phyloP scores from a whole-genome alignment of 2,797 vertebrate genomes.

The Pangasius djambal region DNA sequence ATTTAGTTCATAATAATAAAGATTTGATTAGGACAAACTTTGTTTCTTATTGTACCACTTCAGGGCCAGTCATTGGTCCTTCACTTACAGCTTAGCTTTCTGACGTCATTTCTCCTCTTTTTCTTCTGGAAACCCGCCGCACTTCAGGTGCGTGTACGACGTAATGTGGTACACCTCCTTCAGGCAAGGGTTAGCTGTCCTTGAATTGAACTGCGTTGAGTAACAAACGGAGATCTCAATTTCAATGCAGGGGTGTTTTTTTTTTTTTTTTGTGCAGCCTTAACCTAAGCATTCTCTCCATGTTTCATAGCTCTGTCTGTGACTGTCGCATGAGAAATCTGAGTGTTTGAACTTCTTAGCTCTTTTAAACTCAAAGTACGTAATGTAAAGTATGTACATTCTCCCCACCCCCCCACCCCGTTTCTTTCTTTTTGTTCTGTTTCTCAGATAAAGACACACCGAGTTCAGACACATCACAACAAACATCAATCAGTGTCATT shows the following conservation, averaged over 20 bases:
- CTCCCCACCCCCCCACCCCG: neutral
- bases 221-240: neutral
- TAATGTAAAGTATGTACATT: neutral
- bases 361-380: neutral
- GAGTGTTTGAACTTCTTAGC: neutral
- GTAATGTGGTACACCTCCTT: neutral
- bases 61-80: neutral
- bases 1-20: neutral
- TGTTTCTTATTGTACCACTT: too few relatives aligned
- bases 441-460: conserved; percentile 65
- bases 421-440: conserved; percentile 24
- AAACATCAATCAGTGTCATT: conserved; percentile 68
- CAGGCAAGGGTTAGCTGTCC: neutral
- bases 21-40: neutral
- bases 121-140: neutral
- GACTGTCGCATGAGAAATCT: neutral
- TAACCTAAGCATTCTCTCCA: neutral
- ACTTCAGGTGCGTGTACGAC: neutral
- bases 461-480: conserved; percentile 38
- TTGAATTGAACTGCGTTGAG: too few relatives aligned
- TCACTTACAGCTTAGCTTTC: neutral
- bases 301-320: neutral
- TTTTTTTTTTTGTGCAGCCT: neutral
- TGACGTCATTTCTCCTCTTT: neutral
- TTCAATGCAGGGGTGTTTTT: neutral